Conservation (phyloP, 1,140 invertebrate genomes). For the Pararge aegeria region DNA sequence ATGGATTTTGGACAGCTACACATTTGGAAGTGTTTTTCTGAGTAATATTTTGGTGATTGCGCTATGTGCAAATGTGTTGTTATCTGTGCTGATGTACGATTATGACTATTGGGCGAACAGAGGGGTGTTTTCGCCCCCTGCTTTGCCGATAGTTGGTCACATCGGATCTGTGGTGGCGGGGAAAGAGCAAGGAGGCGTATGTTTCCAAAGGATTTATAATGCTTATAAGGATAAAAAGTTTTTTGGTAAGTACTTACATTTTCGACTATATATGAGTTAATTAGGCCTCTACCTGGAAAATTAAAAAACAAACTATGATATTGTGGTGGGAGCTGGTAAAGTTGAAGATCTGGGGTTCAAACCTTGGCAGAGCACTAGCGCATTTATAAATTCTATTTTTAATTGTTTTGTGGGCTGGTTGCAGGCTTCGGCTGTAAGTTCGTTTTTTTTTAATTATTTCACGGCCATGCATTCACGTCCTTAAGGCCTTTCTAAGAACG, state of each 20-base stretch:
- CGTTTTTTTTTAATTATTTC: too few species aligned
- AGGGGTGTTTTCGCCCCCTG: constrained; percentile 62
- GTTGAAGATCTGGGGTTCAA: too few species aligned
- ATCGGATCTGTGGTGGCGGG: constrained; percentile 55
- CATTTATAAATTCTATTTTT: too few species aligned
- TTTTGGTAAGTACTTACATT: constrained; percentile 65
- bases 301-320: too few species aligned
- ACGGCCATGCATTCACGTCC: too few species aligned
- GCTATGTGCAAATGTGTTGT: constrained; percentile 30
- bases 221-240: constrained; percentile 50
- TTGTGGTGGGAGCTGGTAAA: too few species aligned
- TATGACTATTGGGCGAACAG: constrained; percentile 59
- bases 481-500: too few species aligned
- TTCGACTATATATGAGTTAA: too few species aligned
- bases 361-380: too few species aligned
- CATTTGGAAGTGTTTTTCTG: constrained; percentile 44
- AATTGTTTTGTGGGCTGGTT: too few species aligned
- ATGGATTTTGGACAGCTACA: constrained; percentile 52
- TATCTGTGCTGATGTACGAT: constrained; percentile 57
- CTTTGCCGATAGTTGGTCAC: constrained; percentile 60
- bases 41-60: constrained; percentile 40
- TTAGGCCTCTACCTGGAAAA: too few species aligned
- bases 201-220: constrained; percentile 66
- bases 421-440: too few species aligned
- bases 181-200: constrained; percentile 64